Evolutionary conservation across 2,888 invertebrate species (phyloP).

Genomic region (Xanthia togata): DNA sequence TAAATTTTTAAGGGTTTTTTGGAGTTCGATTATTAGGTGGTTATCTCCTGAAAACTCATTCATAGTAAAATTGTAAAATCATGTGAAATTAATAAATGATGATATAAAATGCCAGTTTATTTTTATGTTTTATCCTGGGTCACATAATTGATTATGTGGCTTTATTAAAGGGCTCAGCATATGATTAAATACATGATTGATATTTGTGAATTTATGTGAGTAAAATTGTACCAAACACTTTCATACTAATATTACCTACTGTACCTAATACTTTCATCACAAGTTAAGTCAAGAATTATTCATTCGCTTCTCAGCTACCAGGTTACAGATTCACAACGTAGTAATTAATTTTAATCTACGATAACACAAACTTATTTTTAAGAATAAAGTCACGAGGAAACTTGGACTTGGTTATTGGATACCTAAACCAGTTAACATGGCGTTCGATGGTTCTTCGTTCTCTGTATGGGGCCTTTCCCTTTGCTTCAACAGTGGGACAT

Average conservation of each 20-base stretch:
- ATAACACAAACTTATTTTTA: background rate
- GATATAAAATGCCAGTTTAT: background rate
- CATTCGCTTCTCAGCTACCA: background rate
- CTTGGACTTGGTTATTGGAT: background rate
- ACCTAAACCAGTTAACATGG: background rate
- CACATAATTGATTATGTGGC: background rate
- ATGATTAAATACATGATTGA: background rate
- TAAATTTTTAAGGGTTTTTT: constrained; percentile 14
- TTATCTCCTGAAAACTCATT: background rate
- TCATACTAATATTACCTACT: no score
- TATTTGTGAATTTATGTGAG: background rate
- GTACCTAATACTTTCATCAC: background rate
- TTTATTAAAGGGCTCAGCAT: background rate
- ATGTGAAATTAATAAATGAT: background rate
- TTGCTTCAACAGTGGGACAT: background rate
- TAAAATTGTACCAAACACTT: no score
- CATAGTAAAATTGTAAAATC: background rate
- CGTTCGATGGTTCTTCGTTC: background rate
- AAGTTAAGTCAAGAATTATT: background rate
- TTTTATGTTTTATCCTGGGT: background rate
- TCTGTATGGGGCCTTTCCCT: background rate
- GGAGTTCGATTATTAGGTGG: background rate
- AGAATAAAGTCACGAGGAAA: background rate
- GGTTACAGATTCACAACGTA: background rate
- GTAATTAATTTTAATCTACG: background rate